Conservation (phyloP, 2,113 vertebrate genomes). For the Myiagra hebetior region DNA sequence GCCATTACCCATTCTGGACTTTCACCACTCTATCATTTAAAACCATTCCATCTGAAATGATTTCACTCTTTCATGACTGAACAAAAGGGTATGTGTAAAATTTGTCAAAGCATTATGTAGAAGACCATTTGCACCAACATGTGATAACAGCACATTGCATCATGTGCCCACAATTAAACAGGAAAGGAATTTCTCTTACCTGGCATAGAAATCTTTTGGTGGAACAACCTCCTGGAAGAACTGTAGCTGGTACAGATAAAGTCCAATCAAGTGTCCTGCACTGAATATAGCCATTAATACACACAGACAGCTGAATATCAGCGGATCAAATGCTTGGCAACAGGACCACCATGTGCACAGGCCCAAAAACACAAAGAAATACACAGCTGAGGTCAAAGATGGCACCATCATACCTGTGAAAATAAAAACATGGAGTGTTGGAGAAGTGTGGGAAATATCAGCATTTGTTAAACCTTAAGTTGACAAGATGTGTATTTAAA, state of each 20-base stretch:
- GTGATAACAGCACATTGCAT: background rate
- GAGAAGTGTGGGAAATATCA: background rate
- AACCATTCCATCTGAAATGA: background rate
- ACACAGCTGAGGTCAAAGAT: conserved; percentile 91
- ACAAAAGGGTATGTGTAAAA: background rate
- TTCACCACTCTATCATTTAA: background rate
- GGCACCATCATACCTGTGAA: conserved; percentile 91
- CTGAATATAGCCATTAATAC: conserved; percentile 97
- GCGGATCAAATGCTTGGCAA: conserved; percentile 87
- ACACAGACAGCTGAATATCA: conserved; percentile 97
- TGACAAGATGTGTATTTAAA: background rate
- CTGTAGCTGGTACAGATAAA: conserved; percentile 97
- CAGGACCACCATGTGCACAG: conserved; percentile 99
- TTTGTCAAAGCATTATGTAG: background rate
- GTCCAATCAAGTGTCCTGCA: conserved; percentile 90
- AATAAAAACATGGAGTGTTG: background rate
- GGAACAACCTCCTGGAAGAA: conserved; percentile 93
- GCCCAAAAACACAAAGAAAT: conserved; percentile 95
- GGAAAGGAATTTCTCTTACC: conserved; percentile 73
- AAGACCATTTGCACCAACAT: background rate
- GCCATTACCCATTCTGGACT: background rate
- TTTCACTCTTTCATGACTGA: background rate
- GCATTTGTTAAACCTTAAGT: background rate
- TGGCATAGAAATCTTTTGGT: conserved; percentile 82
- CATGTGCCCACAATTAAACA: background rate